These are phyloP conservation scores for Agrochola lychnidis DNA, from an alignment of 2,888 invertebrate species.

Conservation along the genomic window DNA sequence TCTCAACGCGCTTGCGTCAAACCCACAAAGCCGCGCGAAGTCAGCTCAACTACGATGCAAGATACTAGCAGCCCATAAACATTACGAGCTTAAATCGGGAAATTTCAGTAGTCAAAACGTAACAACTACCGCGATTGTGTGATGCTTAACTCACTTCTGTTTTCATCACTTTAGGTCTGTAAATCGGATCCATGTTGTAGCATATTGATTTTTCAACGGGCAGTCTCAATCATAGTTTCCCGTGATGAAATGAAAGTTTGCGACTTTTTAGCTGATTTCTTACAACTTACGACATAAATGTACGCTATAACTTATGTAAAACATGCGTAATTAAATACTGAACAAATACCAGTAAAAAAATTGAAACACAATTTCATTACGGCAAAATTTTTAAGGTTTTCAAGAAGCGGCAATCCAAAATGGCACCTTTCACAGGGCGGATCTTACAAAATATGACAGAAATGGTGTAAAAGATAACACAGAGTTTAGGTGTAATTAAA, in stretches of 20 bases:
- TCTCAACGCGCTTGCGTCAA: constrained; percentile 25
- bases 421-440: neutral
- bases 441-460: constrained; percentile 11
- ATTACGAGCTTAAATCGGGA: neutral
- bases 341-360: neutral
- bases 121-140: neutral
- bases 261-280: constrained; percentile 5
- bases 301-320: neutral
- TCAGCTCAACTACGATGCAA: constrained; percentile 30
- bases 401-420: neutral
- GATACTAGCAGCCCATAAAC: constrained; percentile 61
- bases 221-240: neutral
- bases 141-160: neutral
- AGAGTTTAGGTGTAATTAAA: constrained; percentile 2
- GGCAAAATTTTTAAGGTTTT: neutral
- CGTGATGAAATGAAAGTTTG: neutral
- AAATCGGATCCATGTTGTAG: neutral
- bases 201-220: constrained; percentile 19
- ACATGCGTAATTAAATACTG: neutral
- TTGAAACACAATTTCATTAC: too few relatives aligned
- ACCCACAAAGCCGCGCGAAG: neutral
- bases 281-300: constrained; percentile 29
- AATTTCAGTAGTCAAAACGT: constrained; percentile 2
- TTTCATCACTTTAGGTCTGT: fast-evolving
- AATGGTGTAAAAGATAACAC: constrained; percentile 13